Conservation (phyloP, 2,888 invertebrate species). For the Limenitis camilla region DNA sequence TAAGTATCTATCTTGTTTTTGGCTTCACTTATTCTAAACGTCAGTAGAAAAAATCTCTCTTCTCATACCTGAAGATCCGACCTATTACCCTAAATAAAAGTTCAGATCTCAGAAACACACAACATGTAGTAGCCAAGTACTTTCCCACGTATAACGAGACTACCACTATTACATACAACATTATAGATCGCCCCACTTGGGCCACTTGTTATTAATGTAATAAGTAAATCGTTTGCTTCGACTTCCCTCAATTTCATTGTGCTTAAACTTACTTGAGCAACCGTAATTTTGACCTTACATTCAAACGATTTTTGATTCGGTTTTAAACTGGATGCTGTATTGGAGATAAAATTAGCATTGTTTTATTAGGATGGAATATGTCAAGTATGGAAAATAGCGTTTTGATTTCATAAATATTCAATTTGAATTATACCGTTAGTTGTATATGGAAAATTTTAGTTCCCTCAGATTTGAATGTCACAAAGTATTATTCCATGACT, state of each 20-base stretch:
- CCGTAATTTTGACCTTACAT: constrained; percentile 37
- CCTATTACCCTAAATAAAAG: constrained; percentile 66
- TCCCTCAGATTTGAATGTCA: too few species aligned
- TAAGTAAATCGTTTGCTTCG: constrained; percentile 60
- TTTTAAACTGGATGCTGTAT: neutral
- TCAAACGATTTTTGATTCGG: constrained; percentile 32
- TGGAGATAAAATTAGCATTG: too few species aligned
- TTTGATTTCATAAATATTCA: too few species aligned
- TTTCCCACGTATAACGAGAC: constrained; percentile 73
- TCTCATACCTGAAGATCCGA: constrained; percentile 44
- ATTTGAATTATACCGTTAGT: too few species aligned
- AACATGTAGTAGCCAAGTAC: constrained; percentile 49
- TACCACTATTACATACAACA: constrained; percentile 64
- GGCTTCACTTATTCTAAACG: too few species aligned
- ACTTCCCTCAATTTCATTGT: constrained; percentile 60
- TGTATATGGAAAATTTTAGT: too few species aligned
- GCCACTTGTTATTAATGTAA: constrained; percentile 60
- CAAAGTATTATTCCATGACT: too few species aligned
- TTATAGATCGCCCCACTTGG: constrained; percentile 53
- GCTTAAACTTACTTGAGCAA: constrained; percentile 48
- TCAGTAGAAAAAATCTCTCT: neutral
- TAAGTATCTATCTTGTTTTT: too few species aligned
- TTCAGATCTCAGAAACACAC: constrained; percentile 60
- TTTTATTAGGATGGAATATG: too few species aligned
- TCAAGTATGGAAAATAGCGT: too few species aligned